Conservation (phyloP, 2,113 vertebrate genomes). For the Neodon shergylaensis region DNA sequence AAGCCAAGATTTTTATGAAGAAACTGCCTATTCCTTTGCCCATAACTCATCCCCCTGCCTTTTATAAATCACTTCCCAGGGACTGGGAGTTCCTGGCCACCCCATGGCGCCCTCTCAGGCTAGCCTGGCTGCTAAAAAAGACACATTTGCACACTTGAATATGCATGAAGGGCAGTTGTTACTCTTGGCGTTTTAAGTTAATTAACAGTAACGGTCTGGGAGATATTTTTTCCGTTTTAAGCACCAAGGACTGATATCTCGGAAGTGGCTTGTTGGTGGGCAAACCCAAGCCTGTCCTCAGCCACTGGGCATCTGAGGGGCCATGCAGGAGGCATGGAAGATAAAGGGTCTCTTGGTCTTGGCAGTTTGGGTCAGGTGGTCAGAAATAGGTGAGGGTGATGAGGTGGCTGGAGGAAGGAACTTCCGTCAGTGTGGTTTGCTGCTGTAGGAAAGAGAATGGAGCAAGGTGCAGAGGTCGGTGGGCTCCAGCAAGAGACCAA, state of each 20-base stretch:
- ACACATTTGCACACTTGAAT: conserved; percentile 59
- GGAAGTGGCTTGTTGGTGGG: neutral
- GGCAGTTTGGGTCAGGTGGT: neutral
- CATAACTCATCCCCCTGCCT: conserved; percentile 75
- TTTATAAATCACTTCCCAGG: conserved; percentile 81
- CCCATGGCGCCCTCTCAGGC: conserved; percentile 22
- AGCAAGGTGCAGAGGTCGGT: conserved; percentile 78
- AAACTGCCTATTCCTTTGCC: conserved; percentile 73
- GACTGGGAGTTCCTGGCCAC: conserved; percentile 56
- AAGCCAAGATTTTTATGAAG: conserved; percentile 61
- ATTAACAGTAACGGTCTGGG: conserved; percentile 72
- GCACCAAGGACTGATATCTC: neutral
- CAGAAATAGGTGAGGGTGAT: neutral
- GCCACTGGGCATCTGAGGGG: neutral
- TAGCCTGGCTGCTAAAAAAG: conserved; percentile 52
- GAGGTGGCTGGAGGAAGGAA: fast-evolving
- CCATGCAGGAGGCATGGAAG: neutral
- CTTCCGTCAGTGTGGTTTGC: neutral
- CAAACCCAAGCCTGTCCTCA: neutral
- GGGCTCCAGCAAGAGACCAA: conserved; percentile 76
- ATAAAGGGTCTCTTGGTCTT: neutral
- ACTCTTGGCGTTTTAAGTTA: conserved; percentile 73
- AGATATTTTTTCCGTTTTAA: neutral
- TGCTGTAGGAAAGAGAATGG: conserved; percentile 82
- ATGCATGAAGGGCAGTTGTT: conserved; percentile 47